Percentiles rank a stretch among this genome's conserved stretches.
Conservation (phyloP, 1,140 invertebrate species). For the Dinoponera quadriceps region DNA sequence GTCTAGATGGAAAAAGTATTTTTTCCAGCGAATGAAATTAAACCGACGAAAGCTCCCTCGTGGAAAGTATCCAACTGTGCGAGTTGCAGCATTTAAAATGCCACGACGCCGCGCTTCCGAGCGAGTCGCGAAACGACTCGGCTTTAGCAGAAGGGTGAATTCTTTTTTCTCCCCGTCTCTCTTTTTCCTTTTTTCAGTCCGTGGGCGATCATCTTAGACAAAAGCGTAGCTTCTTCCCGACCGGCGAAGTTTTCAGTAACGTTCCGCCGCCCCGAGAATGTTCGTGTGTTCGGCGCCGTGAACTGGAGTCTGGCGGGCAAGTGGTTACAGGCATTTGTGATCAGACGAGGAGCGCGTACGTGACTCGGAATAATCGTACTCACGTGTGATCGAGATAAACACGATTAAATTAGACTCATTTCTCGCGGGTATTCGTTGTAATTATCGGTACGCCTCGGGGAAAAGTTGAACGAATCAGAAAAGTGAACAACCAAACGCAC, state of each 20-base stretch:
- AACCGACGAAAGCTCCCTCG: slow-evolving; percentile 37
- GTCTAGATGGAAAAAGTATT: slow-evolving; percentile 32
- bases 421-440: not conserved
- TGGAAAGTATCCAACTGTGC: slow-evolving; percentile 48
- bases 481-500: no score
- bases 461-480: no score
- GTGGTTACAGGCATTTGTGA: not conserved
- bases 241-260: slow-evolving; percentile 16
- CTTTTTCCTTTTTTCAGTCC: slow-evolving; percentile 26
- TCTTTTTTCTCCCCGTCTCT: not conserved
- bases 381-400: not conserved
- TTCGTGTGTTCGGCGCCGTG: not conserved
- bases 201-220: slow-evolving; percentile 44
- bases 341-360: not conserved
- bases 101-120: slow-evolving; percentile 34
- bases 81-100: slow-evolving; percentile 51
- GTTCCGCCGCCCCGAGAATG: not conserved
- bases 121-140: slow-evolving; percentile 34
- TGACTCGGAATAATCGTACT: not conserved
- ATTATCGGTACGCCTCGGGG: not conserved
- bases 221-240: slow-evolving; percentile 26
- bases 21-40: slow-evolving; percentile 54
- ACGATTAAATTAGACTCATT: not conserved
- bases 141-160: slow-evolving; percentile 40
- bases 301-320: not conserved